Base-by-base conservation (phyloP, 2,888 invertebrate species). In the Calephelis perditalis region DNA sequence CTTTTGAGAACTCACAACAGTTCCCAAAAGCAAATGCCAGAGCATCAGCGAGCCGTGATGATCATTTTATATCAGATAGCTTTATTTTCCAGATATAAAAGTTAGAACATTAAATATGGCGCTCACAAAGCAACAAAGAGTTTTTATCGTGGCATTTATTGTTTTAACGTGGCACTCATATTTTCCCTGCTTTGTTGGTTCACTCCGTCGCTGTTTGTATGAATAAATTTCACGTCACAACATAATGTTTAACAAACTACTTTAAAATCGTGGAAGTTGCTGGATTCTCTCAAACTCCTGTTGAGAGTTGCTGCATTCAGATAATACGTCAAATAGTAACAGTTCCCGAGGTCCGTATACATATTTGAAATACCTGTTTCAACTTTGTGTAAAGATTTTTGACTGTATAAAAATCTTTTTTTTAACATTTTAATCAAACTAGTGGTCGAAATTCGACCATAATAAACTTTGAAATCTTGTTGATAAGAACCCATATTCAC, bases 111-210 rank as follows among this genome's bases (percentile, higher is more conserved):
- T 52, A 52, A 52, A 52, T 52, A 52, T 52, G 52, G 52, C 35
- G 36, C 35, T 35, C 11, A 52, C 63, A 52, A 59, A 52, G 64
- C 63, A 68, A 59, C 63, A 69, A 59, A 63, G 61, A 62, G 69
- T 73, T 76, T 76, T 77, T 77, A 72, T 68, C 62, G 65, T 69
- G 73, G 79, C 78, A 78, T 81, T 83, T 79, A 81, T 82, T 80
- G 82, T 81, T 82, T 79, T 79, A 82, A 78, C 74, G 74, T 78
- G 35, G 54, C 73, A 73, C 79, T 83, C 83, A 81, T 82, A 82
- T 80, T 78, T 54, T 54, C 54, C 79, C 75, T 67, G 68, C 72
- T 72, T 75, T 75, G 72, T 82, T 85, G 79, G 78, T 81, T 82
- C 79, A 79, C 81, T 78, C 77, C 73, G 74, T 65, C 73, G 71